Conservation (phyloP, 2,888 invertebrate species). For the Bellardia pandia region DNA sequence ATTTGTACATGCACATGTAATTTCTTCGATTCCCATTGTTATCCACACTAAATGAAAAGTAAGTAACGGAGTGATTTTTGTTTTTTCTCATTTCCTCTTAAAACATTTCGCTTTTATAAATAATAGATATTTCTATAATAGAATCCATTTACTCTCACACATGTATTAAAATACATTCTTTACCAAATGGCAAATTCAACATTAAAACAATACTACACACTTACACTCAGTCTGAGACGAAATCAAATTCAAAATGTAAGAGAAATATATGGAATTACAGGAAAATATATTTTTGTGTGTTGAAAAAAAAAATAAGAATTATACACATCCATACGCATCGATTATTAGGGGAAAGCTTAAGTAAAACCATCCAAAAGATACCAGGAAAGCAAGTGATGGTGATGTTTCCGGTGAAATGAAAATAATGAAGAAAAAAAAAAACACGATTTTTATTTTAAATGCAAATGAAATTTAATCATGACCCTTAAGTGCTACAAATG, state of each 20-base stretch:
- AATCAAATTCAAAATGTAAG: background rate
- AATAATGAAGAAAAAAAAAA: background rate
- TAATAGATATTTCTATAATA: background rate
- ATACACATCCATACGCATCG: conserved; percentile 20
- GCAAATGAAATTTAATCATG: conserved; percentile 69
- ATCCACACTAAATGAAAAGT: background rate
- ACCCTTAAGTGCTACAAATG: conserved; percentile 70
- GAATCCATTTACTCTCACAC: background rate
- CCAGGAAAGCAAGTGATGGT: background rate
- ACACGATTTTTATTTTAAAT: conserved; percentile 42
- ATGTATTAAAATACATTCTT: background rate
- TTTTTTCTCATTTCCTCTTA: background rate
- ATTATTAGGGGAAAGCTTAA: conserved; percentile 12
- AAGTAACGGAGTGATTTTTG: background rate
- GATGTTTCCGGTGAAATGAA: conserved; percentile 6
- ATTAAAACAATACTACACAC: conserved; percentile 27
- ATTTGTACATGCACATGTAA: background rate
- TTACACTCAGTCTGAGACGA: background rate
- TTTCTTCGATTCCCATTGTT: background rate
- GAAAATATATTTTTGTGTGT: conserved; percentile 1
- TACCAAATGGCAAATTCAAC: conserved; percentile 1
- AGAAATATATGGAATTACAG: background rate
- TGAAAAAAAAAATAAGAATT: conserved; percentile 1
- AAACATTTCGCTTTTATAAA: conserved; percentile 1
- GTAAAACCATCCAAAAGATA: background rate